Evolutionary conservation across 2,113 vertebrate genomes (phyloP), one percentile per base, ranked within the genome.

Genomic region (Etheostoma spectabile): DNA sequence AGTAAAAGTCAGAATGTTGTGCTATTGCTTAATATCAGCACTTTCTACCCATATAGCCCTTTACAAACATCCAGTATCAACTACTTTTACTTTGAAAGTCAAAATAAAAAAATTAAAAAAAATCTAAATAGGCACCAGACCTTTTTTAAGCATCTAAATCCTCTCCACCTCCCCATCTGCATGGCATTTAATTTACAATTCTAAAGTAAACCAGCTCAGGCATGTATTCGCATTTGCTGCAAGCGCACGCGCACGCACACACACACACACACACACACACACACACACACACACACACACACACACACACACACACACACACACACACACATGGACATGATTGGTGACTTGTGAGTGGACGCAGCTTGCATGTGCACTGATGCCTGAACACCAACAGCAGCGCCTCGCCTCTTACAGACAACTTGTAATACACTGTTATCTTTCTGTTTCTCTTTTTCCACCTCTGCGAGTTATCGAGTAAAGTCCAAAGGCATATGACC

Each of bases 281-380:
- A 66, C 61, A 48, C 60, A 55, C 81, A 4, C 74, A 0, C 49
- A 0, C 42, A 13, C 21, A 0, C 35, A 22, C 30, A 24, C 55
- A 0, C 38, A 61, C 52, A 45, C 73, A 66, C 71, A 51, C 71
- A 65, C 52, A 57, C 64, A 61, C 24, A 27, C 66, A 70, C 68
- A 56, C 35, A 56, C 45, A 11, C 4, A 24, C 55, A n/a, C 35
- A 3, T 5, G 24, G 70, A 61, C 33, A 33, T 75, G 69, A 81
- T 38, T 67, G 79, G 69, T 61, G 70, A 69, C 45, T 78, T 30
- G 75, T 73, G 83, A 77, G 68, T 85, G 76, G 74, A 65, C 59
- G 68, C 66, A 83, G 82, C 84, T 71, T 75, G 71, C 77, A 87
- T 57, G 90, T 15, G 69, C 85, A 69, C 66, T 73, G 77, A 21